These are phyloP conservation scores for Drosophila kanapiae DNA, from an alignment of 1,140 invertebrate genomes.

Conservation along the genomic window DNA sequence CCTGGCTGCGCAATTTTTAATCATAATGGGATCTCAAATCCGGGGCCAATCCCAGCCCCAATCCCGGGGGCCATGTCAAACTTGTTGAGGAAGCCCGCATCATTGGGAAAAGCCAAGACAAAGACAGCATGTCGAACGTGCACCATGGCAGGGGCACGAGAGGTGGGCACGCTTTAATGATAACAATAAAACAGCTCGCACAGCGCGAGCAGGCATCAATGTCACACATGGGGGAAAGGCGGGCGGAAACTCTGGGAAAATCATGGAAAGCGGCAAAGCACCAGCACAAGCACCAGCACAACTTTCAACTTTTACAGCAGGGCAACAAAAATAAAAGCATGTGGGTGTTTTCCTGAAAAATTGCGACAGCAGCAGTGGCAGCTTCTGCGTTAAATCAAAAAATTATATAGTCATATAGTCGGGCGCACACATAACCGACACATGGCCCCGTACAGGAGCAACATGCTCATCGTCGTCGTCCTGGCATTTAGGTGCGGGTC, in stretches of 20 bases:
- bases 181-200: slow-evolving; percentile 80
- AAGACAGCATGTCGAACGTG: slow-evolving; percentile 53
- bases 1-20: slow-evolving; percentile 73
- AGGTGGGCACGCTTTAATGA: slow-evolving; percentile 79
- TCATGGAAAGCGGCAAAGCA: neutral
- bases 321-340: slow-evolving; percentile 65
- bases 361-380: slow-evolving; percentile 73
- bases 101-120: slow-evolving; percentile 39
- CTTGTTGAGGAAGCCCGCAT: slow-evolving; percentile 77
- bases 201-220: slow-evolving; percentile 69
- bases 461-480: slow-evolving; percentile 49
- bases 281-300: slow-evolving; percentile 47
- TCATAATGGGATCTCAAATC: slow-evolving; percentile 68
- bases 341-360: slow-evolving; percentile 76
- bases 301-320: slow-evolving; percentile 66
- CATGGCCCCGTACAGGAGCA: slow-evolving; percentile 51
- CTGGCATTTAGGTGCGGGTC: slow-evolving; percentile 49
- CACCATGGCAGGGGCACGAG: slow-evolving; percentile 12
- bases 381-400: slow-evolving; percentile 78
- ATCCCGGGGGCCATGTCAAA: slow-evolving; percentile 60
- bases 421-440: slow-evolving; percentile 43
- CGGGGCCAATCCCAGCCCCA: neutral
- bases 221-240: slow-evolving; percentile 50
- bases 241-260: neutral
- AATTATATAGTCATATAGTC: slow-evolving; percentile 84